These are phyloP conservation scores for Cnemophilus loriae DNA, from an alignment of 2,113 vertebrate genomes.

Conservation along the genomic window DNA sequence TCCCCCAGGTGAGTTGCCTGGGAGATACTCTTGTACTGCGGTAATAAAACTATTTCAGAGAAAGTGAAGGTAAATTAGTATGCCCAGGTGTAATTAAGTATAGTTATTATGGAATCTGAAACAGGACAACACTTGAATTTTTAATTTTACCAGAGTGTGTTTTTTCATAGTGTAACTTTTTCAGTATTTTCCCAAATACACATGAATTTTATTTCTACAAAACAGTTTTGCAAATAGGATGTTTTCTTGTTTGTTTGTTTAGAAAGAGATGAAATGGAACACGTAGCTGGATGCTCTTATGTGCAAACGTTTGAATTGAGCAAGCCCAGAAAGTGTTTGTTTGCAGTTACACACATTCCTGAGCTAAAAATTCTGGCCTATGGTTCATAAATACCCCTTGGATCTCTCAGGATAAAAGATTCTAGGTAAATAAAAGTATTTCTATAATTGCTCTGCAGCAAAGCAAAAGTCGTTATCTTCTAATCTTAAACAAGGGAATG, in stretches of 20 bases:
- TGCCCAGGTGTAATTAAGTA: neutral
- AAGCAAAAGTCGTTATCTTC: neutral
- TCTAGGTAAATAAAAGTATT: neutral
- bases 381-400: neutral
- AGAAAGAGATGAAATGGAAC: neutral
- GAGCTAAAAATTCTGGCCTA: neutral
- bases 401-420: conserved; percentile 29
- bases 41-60: neutral
- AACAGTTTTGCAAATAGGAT: neutral
- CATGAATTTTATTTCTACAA: neutral
- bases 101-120: neutral
- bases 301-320: neutral
- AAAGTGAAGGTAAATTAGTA: neutral
- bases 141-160: neutral
- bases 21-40: neutral
- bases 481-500: neutral
- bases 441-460: neutral
- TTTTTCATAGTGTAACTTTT: neutral
- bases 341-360: neutral
- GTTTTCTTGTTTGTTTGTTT: neutral
- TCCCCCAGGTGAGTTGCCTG: neutral
- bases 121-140: neutral
- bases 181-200: neutral
- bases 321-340: neutral
- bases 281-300: neutral